These are phyloP conservation scores for Listrodromus nycthemerus DNA, from an alignment of 2,888 invertebrate genomes.

Conservation along the genomic window DNA sequence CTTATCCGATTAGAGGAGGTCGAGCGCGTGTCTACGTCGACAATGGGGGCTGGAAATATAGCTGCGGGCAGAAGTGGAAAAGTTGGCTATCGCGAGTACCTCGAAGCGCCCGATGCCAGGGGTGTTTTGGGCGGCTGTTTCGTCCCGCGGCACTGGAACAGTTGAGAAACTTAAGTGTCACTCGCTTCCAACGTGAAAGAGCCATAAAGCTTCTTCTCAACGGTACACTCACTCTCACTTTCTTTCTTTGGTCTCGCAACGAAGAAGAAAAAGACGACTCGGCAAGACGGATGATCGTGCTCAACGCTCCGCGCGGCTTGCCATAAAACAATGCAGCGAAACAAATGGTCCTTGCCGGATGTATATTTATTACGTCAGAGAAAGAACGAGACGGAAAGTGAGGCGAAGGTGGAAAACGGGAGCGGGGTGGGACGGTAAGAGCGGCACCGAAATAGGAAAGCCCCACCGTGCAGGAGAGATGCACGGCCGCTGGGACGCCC, in stretches of 20 bases:
- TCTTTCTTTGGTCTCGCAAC: conserved; percentile 2
- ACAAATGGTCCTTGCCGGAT: conserved; percentile 78
- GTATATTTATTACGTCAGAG: conserved; percentile 77
- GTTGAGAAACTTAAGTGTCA: conserved; percentile 49
- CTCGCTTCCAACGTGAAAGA: conserved; percentile 45
- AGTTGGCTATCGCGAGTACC: conserved; percentile 15
- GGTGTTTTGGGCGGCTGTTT: conserved; percentile 32
- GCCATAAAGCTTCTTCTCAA: conserved; percentile 56
- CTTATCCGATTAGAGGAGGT: conserved; percentile 38
- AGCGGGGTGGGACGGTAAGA: conserved; percentile 24
- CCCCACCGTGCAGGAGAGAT: neutral
- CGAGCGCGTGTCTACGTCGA: conserved; percentile 19
- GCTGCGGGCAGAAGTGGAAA: conserved; percentile 9
- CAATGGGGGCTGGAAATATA: neutral
- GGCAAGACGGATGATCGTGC: conserved; percentile 76
- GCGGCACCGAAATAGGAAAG: conserved; percentile 6
- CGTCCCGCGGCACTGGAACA: conserved; percentile 31
- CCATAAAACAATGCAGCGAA: conserved; percentile 77
- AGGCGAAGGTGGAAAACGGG: conserved; percentile 28
- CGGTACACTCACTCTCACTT: conserved; percentile 12
- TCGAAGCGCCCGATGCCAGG: neutral
- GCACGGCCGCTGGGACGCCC: neutral
- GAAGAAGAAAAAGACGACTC: conserved; percentile 73
- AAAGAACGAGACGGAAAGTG: conserved; percentile 46
- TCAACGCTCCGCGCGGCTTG: conserved; percentile 68